Evolutionary conservation across 2,888 invertebrate genomes (phyloP), one percentile per base, ranked within the genome.

Genomic region (Oligia latruncula): DNA sequence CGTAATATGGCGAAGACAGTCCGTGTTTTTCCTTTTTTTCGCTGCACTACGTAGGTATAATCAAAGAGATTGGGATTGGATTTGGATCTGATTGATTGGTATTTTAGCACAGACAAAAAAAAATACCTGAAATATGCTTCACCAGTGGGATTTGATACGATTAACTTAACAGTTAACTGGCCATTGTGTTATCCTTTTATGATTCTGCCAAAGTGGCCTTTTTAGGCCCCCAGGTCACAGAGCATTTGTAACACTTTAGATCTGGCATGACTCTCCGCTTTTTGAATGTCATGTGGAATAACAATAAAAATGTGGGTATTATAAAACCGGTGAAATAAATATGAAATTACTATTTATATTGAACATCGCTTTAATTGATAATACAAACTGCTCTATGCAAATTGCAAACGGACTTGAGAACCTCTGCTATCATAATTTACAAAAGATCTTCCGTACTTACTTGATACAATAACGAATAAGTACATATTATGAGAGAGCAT

Each of bases 401-500:
- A 43, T 55, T 64, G n/a, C 15, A 75, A 72, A 43, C 60, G 3
- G 20, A 74, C 58, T 55, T 80, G 52, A 79, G 70, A 74, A 74
- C 58, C 60, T 74, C 60, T 77, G 70, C 68, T 62, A 40, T 55
- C 20, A 23, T 64, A 58, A 64, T 80, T 82, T 60, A 65, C 49
- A 68, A 74, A 72, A 60, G 62, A 9, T 49, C 43, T 52, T 65
- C 2, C 5, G 2, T 43, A 40, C 8, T 81, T 43, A 40, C 8
- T 81, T 52, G 15, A 65, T 17, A 60, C n/a, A 35, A 23, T 49
- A 9, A 40, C n/a, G 29, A 52, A 35, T 29, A 43, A 17, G 23
- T 49, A 29, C 29, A 29, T 29, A 23, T 78, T 84, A 94, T 13
- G 93, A 91, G 8, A 95, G 84, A 58, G 93, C 91, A 83, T 90